phyloP scores from a whole-genome alignment of 2,113 vertebrate species.

The zebrafish (Danio rerio) region GRCz12tu NC_133188.1:411001-411500 shows the following conservation, averaged over 20 bases:
- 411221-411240: no score
- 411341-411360: neutral
- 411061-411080: conserved; percentile 95
- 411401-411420: no score
- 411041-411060: conserved; percentile 97
- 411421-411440: conserved; percentile 87
- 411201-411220: no score
- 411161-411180: no score
- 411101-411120: conserved; percentile 15
- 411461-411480: conserved; percentile 98
- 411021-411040: conserved; percentile 88
- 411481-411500: conserved; percentile 92
- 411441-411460: conserved; percentile 94
- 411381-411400: no score
- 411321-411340: no score
- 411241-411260: no score
- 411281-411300: no score
- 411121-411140: neutral
- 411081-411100: conserved; percentile 85
- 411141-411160: no score
- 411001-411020: conserved; percentile 98
- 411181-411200: no score
- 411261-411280: no score
- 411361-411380: no score
- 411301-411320: neutral